Conservation (phyloP, 2,888 invertebrate species). For the Ephialtes manifestator region DNA sequence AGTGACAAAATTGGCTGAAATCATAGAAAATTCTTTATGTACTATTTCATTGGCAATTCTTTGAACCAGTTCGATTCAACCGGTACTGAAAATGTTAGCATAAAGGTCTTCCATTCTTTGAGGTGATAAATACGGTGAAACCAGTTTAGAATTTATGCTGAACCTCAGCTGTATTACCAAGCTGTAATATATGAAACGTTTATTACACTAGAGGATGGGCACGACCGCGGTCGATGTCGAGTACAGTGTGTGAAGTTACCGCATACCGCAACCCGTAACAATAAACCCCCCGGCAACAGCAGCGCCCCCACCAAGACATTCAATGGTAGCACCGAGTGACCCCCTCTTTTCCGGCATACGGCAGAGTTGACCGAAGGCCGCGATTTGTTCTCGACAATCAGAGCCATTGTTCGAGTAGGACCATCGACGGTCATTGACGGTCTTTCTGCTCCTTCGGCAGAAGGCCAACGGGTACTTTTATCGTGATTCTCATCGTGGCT, state of each 20-base stretch:
- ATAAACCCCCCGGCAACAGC: conserved; percentile 56
- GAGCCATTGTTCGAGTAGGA: conserved; percentile 72
- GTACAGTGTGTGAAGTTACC: conserved; percentile 29
- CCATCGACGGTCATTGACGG: conserved; percentile 36
- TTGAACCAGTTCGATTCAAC: neutral
- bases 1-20: too few relatives aligned
- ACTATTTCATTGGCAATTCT: too few relatives aligned
- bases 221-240: conserved; percentile 15
- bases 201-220: conserved; percentile 2
- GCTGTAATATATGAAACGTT: conserved; percentile 20
- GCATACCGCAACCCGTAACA: conserved; percentile 19
- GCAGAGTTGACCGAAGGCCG: conserved; percentile 45
- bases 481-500: conserved; percentile 11
- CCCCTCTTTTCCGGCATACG: conserved; percentile 30
- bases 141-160: conserved; percentile 14
- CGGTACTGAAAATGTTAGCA: neutral
- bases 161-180: conserved; percentile 15
- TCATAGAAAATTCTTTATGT: too few relatives aligned
- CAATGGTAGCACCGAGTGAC: conserved; percentile 8
- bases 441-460: conserved; percentile 35
- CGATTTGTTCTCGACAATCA: conserved; percentile 76
- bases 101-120: neutral
- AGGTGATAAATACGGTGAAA: conserved; percentile 3
- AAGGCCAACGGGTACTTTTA: conserved; percentile 35
- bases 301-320: conserved; percentile 48